These are phyloP conservation scores for Dipodomys ordii DNA, from an alignment of 2,113 vertebrate species.

Conservation along the genomic window DNA sequence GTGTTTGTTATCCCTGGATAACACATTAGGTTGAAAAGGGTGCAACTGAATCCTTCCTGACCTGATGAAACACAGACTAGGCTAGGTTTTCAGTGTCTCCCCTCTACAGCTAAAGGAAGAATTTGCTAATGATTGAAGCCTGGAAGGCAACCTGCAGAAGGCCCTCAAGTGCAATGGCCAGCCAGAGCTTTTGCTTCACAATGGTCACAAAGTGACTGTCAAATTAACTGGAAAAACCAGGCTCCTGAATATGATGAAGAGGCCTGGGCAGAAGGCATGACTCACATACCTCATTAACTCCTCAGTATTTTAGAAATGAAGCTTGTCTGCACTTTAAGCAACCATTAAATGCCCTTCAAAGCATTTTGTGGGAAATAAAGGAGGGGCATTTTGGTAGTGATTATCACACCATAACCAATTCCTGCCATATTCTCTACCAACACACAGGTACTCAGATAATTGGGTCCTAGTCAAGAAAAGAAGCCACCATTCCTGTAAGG, in stretches of 20 bases:
- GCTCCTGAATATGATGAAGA: not conserved
- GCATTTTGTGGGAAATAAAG: not conserved
- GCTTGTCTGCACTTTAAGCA: not conserved
- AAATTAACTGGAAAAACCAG: not conserved
- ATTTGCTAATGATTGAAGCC: not conserved
- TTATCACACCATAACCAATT: not conserved
- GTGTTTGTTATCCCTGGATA: constrained; percentile 79
- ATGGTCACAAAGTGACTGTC: not conserved
- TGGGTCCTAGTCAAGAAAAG: not conserved
- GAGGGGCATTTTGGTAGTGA: not conserved
- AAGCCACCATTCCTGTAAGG: not conserved
- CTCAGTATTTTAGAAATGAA: constrained; percentile 31
- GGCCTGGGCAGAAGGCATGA: not conserved
- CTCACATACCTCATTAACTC: constrained; percentile 1
- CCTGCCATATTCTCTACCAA: not conserved
- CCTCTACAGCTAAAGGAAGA: not conserved
- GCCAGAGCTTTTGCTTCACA: not conserved
- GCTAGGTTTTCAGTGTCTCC: constrained; percentile 38
- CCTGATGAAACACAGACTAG: not conserved
- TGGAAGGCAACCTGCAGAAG: not conserved
- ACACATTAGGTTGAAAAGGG: constrained; percentile 69
- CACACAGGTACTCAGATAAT: not conserved
- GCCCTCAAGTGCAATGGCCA: not conserved
- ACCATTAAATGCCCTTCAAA: constrained; percentile 31
- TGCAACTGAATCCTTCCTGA: constrained; percentile 78